Evolutionary conservation across 2,797 vertebrate genomes (phyloP).

Genomic region (Oreortyx pictus): DNA sequence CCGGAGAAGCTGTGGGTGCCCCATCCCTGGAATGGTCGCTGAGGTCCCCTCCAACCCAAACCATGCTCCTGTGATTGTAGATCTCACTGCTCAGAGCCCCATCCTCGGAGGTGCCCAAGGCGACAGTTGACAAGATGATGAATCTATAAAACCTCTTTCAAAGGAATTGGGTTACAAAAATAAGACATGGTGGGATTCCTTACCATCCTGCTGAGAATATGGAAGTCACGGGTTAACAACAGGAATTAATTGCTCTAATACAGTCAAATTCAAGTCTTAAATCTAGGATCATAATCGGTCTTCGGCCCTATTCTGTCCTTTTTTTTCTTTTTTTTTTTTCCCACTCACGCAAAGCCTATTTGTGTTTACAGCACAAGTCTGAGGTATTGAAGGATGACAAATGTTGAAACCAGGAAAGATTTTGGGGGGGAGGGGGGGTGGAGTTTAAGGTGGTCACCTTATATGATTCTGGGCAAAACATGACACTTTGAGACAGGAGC

Average conservation of each 20-base stretch:
- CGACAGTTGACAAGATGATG: neutral
- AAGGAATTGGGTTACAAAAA: neutral
- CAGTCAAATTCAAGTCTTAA: neutral
- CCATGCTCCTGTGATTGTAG: no score
- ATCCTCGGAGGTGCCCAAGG: no score
- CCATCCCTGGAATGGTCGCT: no score
- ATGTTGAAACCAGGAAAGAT: neutral
- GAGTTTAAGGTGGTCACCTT: neutral
- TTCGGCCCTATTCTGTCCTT: neutral
- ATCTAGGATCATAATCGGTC: no score
- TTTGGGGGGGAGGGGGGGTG: neutral
- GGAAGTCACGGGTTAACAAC: neutral
- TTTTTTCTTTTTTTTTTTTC: neutral
- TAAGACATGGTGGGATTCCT: no score
- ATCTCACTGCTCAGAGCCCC: no score
- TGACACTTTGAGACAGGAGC: neutral
- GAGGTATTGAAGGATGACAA: neutral
- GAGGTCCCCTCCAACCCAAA: no score
- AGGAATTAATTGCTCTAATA: neutral
- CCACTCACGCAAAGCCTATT: neutral
- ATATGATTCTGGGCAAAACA: neutral
- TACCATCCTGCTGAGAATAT: neutral
- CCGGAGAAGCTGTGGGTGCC: no score
- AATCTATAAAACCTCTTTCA: neutral
- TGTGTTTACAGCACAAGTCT: neutral